Evolutionary conservation across 2,888 invertebrate species (phyloP).

Genomic region (Drosophila paranaensis): DNA sequence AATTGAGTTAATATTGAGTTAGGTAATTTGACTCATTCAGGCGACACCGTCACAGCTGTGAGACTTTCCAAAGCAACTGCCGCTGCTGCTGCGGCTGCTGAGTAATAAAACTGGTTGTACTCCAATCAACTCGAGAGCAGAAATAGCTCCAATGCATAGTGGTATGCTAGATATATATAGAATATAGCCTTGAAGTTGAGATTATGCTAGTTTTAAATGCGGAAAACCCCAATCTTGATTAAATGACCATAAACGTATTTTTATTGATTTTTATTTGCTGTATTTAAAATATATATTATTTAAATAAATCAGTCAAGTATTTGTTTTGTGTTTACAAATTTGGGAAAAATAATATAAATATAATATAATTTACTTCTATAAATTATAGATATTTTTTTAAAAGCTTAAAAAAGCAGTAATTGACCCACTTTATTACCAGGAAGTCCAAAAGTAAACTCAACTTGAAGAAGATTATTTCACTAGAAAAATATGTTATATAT

Average conservation of each 20-base stretch:
- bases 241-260: neutral
- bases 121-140: slow-evolving; percentile 20
- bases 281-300: neutral
- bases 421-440: too few species aligned
- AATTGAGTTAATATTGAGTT: slow-evolving; percentile 35
- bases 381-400: too few species aligned
- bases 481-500: too few species aligned
- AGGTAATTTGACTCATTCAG: slow-evolving; percentile 32
- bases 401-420: too few species aligned
- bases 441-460: too few species aligned
- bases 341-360: neutral
- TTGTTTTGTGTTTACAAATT: neutral
- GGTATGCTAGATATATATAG: slow-evolving; percentile 12
- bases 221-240: slow-evolving; percentile 7
- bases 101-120: slow-evolving; percentile 45
- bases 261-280: slow-evolving; percentile 4
- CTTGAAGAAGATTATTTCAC: too few species aligned
- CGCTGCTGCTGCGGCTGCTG: slow-evolving; percentile 2
- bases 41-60: slow-evolving; percentile 48
- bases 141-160: slow-evolving; percentile 20
- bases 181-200: slow-evolving; percentile 17
- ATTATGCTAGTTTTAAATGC: slow-evolving; percentile 22
- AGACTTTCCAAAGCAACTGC: slow-evolving; percentile 12
- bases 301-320: neutral
- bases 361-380: too few species aligned